These are phyloP conservation scores for Sarcophaga peregrina DNA, from an alignment of 1,140 invertebrate species.

Conservation along the genomic window DNA sequence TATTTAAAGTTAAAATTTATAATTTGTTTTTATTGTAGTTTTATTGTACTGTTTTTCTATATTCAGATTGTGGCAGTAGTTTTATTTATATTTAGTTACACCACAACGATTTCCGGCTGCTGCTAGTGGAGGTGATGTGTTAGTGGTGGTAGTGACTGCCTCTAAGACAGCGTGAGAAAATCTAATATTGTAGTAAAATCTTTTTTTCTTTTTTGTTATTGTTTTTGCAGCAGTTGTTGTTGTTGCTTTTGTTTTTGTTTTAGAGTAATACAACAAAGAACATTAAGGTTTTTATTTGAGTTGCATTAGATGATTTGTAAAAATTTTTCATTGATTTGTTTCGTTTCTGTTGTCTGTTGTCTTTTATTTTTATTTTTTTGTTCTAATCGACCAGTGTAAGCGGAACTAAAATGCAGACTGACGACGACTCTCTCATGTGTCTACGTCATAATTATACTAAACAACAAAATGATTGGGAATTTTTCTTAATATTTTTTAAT, in stretches of 20 bases:
- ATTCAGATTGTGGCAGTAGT: neutral
- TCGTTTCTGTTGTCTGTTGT: neutral
- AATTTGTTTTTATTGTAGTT: constrained; percentile 41
- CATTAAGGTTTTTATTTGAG: neutral
- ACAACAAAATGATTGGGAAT: constrained; percentile 38
- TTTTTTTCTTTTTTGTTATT: too few relatives aligned
- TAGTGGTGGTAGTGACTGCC: neutral
- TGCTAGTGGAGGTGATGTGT: neutral
- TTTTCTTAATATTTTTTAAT: constrained; percentile 1
- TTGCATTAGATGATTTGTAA: constrained; percentile 36
- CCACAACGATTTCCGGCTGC: constrained; percentile 43
- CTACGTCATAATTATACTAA: constrained; percentile 37
- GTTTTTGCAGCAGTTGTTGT: too few relatives aligned
- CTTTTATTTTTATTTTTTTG: neutral
- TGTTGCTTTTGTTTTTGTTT: too few relatives aligned
- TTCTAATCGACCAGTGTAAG: constrained; percentile 21
- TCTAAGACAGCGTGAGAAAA: constrained; percentile 35
- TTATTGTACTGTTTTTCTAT: constrained; percentile 19
- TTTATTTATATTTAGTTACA: constrained; percentile 38
- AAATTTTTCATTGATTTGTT: constrained; percentile 28
- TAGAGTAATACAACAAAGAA: neutral
- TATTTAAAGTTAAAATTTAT: constrained; percentile 16
- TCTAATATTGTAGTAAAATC: constrained; percentile 18
- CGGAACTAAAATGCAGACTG: constrained; percentile 36
- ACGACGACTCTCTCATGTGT: neutral